Conservation (phyloP, 2,113 vertebrate species). For the Erinaceus europaeus region DNA sequence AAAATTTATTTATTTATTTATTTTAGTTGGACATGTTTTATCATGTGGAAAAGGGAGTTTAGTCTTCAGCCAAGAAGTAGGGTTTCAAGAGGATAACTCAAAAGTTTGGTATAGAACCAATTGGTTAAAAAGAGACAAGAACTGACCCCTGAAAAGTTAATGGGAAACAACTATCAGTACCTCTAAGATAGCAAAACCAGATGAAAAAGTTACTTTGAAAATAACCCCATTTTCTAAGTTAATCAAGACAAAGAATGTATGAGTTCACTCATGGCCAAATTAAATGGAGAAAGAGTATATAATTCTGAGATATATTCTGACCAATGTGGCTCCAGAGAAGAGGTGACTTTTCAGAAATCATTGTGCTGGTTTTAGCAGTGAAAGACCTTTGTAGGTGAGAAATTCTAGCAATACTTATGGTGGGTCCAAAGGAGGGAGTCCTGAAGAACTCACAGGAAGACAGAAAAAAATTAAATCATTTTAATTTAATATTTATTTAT, state of each 20-base stretch:
- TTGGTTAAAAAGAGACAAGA: background rate
- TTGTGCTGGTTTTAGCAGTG: background rate
- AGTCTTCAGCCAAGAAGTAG: background rate
- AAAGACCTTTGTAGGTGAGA: background rate
- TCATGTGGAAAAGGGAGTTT: background rate
- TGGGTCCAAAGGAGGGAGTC: background rate
- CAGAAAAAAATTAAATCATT: background rate
- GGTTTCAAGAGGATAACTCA: background rate
- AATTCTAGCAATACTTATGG: background rate
- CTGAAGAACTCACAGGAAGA: background rate
- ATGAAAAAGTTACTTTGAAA: background rate
- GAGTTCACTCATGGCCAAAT: background rate
- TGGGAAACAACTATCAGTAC: background rate
- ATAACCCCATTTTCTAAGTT: background rate
- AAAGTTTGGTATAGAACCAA: background rate
- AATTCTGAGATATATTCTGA: background rate
- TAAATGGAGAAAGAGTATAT: background rate
- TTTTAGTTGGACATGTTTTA: background rate
- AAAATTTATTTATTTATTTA: background rate
- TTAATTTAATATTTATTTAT: too few relatives aligned
- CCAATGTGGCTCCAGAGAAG: background rate
- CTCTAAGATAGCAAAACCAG: background rate
- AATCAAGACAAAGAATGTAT: background rate
- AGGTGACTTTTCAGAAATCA: background rate
- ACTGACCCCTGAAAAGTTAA: background rate